phyloP scores from a whole-genome alignment of 2,888 invertebrate genomes.

The Psylliodes chrysocephalus region DNA sequence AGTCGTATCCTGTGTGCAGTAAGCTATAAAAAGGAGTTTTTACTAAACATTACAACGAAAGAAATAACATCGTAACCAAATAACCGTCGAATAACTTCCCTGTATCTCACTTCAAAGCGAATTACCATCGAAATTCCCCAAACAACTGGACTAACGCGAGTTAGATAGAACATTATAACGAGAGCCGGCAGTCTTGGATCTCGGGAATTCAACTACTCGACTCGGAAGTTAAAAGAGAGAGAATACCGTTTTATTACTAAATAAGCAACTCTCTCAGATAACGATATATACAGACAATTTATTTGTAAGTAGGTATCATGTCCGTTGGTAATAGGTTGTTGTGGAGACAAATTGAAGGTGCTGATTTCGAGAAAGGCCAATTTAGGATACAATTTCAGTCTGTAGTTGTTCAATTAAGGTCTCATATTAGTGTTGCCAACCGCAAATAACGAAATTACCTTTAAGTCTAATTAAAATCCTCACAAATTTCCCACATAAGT shows the following conservation, averaged over 20 bases:
- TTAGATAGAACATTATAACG: slow-evolving; percentile 16
- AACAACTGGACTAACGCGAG: slow-evolving; percentile 6
- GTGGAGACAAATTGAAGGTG: neutral
- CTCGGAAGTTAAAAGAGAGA: slow-evolving; percentile 29
- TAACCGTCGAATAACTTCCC: too few species aligned
- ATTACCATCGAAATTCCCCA: neutral
- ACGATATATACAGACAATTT: slow-evolving; percentile 21
- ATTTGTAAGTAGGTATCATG: slow-evolving; percentile 11
- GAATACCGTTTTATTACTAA: slow-evolving; percentile 31
- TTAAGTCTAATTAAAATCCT: too few species aligned
- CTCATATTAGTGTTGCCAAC: too few species aligned
- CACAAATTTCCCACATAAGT: too few species aligned
- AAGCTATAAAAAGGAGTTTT: too few species aligned
- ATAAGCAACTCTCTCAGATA: slow-evolving; percentile 26
- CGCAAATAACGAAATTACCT: too few species aligned
- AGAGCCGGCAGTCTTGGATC: slow-evolving; percentile 27
- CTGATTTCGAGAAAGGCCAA: neutral
- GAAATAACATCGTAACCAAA: too few species aligned
- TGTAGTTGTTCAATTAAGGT: too few species aligned
- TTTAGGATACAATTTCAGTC: too few species aligned
- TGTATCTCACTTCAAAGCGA: too few species aligned
- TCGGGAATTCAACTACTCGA: slow-evolving; percentile 17
- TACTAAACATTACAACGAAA: too few species aligned
- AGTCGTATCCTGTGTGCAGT: too few species aligned
- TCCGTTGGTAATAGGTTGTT: neutral